Evolutionary conservation across 2,113 vertebrate genomes (phyloP).

Genomic region (Calypte anna): DNA sequence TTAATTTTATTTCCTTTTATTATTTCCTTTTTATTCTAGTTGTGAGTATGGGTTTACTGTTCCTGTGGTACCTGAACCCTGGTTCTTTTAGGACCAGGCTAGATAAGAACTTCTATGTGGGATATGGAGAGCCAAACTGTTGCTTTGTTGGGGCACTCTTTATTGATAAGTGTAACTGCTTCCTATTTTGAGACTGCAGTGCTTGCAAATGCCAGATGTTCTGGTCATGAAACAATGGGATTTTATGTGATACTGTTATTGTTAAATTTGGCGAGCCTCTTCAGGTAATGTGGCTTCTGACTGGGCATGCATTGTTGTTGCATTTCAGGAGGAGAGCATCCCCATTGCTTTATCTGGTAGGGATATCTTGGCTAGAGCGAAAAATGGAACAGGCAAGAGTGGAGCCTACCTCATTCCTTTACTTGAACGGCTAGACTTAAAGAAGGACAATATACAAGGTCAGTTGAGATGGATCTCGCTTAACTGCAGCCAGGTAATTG

Average conservation of each 20-base stretch:
- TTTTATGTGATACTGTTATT: not conserved
- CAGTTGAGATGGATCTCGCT: constrained; percentile 16
- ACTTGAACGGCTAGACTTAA: constrained; percentile 99
- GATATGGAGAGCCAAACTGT: not conserved
- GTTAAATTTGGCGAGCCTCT: not conserved
- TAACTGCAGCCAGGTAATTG: not conserved
- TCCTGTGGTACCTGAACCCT: not conserved
- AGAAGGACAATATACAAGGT: constrained; percentile 99
- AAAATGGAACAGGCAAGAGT: constrained; percentile 99
- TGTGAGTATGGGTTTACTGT: not conserved
- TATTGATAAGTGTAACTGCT: not conserved
- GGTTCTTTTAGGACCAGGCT: not conserved
- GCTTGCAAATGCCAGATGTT: not conserved
- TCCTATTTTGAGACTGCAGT: not conserved
- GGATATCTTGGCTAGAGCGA: constrained; percentile 98
- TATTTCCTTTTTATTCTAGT: not conserved
- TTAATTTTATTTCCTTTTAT: not conserved
- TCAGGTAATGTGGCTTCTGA: not conserved
- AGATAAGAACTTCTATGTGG: not conserved
- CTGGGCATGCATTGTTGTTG: not conserved
- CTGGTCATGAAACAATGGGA: not conserved
- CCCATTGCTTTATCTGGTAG: constrained; percentile 99
- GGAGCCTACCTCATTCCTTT: constrained; percentile 99
- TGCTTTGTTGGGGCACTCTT: not conserved
- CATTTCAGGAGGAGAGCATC: constrained; percentile 96